phyloP scores from a whole-genome alignment of 1,140 invertebrate species.

The Heliconius melpomene region DNA sequence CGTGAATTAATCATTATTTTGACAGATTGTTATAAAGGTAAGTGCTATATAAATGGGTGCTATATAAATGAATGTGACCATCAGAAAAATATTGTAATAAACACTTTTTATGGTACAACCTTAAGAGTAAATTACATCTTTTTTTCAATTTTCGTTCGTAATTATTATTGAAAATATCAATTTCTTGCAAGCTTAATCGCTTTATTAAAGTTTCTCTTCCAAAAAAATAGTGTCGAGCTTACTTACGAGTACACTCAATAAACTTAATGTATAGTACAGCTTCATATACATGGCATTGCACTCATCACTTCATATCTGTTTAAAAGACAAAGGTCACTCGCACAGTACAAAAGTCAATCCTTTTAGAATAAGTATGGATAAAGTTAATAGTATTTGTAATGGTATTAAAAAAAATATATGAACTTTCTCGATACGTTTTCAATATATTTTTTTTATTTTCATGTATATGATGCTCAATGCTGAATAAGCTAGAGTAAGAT shows the following conservation, averaged over 20 bases:
- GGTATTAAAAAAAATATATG: no score
- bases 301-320: background rate
- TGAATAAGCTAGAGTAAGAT: no score
- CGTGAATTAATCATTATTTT: constrained; percentile 13
- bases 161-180: constrained; percentile 6
- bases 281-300: background rate
- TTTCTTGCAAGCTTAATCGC: background rate
- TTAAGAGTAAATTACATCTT: constrained; percentile 1
- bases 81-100: constrained; percentile 9
- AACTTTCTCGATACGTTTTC: no score
- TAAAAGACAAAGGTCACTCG: no score
- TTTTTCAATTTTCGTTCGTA: background rate
- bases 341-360: no score
- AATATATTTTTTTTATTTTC: no score
- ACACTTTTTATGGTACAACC: constrained; percentile 6
- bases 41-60: constrained; percentile 8
- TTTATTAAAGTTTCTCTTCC: background rate
- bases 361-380: no score
- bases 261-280: background rate
- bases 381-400: no score
- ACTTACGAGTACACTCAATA: background rate
- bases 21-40: constrained; percentile 5
- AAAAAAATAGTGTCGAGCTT: background rate
- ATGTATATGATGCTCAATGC: no score
- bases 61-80: constrained; percentile 4